phyloP scores from a whole-genome alignment of 2,888 invertebrate species.

The Polydrusus tereticollis region DNA sequence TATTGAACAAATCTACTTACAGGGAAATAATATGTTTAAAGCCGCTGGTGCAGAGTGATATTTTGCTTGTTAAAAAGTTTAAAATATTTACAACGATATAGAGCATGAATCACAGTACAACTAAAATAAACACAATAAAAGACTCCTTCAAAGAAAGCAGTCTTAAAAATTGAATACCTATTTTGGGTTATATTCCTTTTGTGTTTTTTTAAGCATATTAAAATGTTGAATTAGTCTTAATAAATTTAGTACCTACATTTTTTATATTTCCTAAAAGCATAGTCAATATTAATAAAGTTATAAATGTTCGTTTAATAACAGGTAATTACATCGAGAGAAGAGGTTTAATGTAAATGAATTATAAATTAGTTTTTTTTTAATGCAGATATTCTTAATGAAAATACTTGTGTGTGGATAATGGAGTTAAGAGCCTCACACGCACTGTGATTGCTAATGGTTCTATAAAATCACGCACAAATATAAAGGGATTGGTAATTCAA shows the following conservation, averaged over 20 bases:
- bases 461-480: too few species aligned
- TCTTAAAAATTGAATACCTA: too few species aligned
- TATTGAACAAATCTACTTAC: conserved; percentile 11
- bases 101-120: not conserved
- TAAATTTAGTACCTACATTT: too few species aligned
- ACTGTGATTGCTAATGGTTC: too few species aligned
- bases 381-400: not conserved
- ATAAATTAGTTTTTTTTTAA: conserved; percentile 33
- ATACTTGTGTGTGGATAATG: not conserved
- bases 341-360: conserved; percentile 33
- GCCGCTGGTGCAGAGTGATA: not conserved
- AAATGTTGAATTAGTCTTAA: too few species aligned
- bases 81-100: not conserved
- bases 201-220: too few species aligned
- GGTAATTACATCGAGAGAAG: conserved; percentile 42
- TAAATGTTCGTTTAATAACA: conserved; percentile 34
- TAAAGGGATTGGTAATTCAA: too few species aligned
- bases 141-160: too few species aligned
- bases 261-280: too few species aligned
- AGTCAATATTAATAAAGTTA: conserved; percentile 47
- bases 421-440: too few species aligned
- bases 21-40: not conserved
- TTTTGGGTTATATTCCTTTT: too few species aligned
- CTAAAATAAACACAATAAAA: too few species aligned
- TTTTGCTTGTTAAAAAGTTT: not conserved